Conservation (phyloP, 2,113 vertebrate species). For the Serilophus lunatus region DNA sequence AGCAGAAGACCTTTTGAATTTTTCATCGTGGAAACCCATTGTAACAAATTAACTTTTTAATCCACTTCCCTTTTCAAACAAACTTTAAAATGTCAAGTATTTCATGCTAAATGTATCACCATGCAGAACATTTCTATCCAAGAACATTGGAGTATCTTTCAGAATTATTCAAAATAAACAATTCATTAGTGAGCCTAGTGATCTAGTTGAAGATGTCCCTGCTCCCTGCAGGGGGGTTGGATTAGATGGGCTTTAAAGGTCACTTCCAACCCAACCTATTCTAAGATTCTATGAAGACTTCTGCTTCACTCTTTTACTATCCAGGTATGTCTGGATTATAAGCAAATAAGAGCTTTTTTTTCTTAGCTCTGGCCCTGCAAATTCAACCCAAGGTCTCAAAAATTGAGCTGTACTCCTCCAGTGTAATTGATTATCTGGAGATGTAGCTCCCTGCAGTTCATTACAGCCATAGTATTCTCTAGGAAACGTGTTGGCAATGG, state of each 20-base stretch:
- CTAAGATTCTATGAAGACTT: neutral
- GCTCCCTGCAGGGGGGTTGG: neutral
- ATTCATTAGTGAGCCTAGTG: neutral
- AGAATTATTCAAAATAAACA: slow-evolving; percentile 14
- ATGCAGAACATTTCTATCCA: neutral
- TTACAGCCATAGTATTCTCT: neutral
- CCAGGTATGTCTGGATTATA: neutral
- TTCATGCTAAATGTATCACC: neutral
- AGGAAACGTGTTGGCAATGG: neutral
- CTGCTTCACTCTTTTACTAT: neutral
- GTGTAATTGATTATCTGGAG: neutral
- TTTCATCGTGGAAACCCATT: neutral
- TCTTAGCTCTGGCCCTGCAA: neutral
- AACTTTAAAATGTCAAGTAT: slow-evolving; percentile 11
- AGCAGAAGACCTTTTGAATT: neutral
- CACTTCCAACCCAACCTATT: neutral
- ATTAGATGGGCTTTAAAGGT: neutral
- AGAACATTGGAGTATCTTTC: neutral
- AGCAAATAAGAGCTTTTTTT: neutral
- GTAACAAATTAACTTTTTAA: slow-evolving; percentile 24
- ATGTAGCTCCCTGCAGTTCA: neutral
- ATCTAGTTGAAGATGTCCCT: neutral
- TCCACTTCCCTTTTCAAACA: neutral
- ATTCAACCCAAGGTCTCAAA: neutral
- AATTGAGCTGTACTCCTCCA: neutral